These are phyloP conservation scores for Drosophila pallidifrons DNA, from an alignment of 1,140 invertebrate species.

Conservation along the genomic window DNA sequence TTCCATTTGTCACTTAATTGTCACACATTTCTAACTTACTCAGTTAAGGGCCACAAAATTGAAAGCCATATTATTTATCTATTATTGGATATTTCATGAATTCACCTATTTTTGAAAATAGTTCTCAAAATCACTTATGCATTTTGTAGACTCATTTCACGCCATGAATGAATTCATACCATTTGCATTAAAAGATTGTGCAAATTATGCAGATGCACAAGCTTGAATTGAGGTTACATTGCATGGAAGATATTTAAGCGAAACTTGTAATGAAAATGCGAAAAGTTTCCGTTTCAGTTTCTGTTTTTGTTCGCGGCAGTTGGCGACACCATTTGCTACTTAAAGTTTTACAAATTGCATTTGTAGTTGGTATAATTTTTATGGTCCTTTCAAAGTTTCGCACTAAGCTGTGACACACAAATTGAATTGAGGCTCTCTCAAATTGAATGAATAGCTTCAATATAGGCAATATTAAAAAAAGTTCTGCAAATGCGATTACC, in stretches of 20 bases:
- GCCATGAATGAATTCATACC: background rate
- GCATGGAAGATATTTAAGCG: slow-evolving; percentile 11
- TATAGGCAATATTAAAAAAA: slow-evolving; percentile 24
- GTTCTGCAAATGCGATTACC: background rate
- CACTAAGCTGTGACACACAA: slow-evolving; percentile 22
- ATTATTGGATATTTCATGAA: too few species aligned
- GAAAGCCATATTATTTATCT: too few species aligned
- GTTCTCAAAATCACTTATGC: too few species aligned
- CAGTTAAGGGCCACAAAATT: too few species aligned
- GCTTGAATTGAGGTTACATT: slow-evolving; percentile 7
- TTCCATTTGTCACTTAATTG: too few species aligned
- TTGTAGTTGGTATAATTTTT: slow-evolving; percentile 65
- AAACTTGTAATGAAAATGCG: slow-evolving; percentile 77
- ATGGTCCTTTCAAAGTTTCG: slow-evolving; percentile 36
- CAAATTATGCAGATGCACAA: slow-evolving; percentile 16
- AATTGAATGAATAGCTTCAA: slow-evolving; percentile 46
- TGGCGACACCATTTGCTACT: slow-evolving; percentile 65
- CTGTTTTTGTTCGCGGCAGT: slow-evolving; percentile 56
- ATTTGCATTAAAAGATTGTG: slow-evolving; percentile 1
- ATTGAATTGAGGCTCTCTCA: slow-evolving; percentile 47
- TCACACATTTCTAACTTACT: too few species aligned
- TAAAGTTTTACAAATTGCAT: slow-evolving; percentile 72
- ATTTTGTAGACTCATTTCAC: slow-evolving; percentile 1
- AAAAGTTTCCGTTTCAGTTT: slow-evolving; percentile 59
- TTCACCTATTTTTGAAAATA: too few species aligned